These are phyloP conservation scores for Rhinella marina DNA, from an alignment of 2,797 vertebrate genomes.

Conservation along the genomic window DNA sequence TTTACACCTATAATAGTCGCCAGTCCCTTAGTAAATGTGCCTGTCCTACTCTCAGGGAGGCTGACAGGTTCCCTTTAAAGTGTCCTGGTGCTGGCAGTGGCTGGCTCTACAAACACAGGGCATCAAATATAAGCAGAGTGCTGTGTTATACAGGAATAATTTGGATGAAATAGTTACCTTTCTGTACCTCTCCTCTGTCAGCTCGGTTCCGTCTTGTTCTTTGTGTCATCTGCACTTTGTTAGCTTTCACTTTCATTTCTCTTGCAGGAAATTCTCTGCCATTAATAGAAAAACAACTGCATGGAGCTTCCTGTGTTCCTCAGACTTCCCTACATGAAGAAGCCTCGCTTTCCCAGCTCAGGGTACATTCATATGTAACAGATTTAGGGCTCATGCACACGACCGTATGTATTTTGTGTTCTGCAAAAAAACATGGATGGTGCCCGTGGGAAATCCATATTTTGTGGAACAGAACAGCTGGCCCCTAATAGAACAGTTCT, in stretches of 20 bases:
- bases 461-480: no score
- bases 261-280: neutral
- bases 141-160: neutral
- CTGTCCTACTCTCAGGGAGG: no score
- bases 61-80: no score
- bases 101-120: neutral
- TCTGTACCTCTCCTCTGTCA: neutral
- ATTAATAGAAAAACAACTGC: neutral
- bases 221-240: neutral
- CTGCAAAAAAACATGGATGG: no score
- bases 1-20: no score
- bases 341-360: neutral
- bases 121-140: neutral
- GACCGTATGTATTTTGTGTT: no score
- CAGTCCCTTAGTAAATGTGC: no score
- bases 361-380: neutral
- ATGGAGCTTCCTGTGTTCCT: neutral
- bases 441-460: no score
- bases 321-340: neutral
- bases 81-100: neutral
- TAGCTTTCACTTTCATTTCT: constrained; percentile 21
- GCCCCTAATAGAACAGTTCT: no score
- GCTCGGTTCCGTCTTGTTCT: neutral
- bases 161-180: neutral
- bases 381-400: no score